Conservation (phyloP, 2,797 vertebrate species). For the Micrastur ruficollis region DNA sequence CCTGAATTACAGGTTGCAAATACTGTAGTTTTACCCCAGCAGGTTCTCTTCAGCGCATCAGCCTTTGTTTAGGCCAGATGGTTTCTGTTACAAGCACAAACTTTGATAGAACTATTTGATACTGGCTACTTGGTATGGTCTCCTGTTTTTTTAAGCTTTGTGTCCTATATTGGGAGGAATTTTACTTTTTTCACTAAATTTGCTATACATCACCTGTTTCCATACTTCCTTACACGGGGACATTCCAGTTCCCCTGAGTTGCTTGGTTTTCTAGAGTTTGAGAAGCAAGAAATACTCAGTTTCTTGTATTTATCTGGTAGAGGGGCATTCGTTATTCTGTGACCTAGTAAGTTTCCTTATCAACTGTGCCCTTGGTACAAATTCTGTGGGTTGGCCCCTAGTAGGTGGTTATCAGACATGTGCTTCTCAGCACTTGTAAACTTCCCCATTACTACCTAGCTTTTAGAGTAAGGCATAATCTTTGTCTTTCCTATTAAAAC, state of each 20-base stretch:
- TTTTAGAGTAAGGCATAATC: not conserved
- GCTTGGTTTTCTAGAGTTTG: not conserved
- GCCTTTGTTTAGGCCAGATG: not conserved
- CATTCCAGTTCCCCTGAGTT: not conserved
- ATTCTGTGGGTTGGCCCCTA: not conserved
- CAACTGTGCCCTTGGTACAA: not conserved
- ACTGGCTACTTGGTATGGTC: not conserved
- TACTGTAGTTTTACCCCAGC: not conserved
- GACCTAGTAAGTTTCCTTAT: not conserved
- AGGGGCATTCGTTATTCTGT: not conserved
- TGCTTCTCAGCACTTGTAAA: not conserved
- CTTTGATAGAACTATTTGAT: not conserved
- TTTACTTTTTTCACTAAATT: not conserved
- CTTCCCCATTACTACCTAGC: not conserved
- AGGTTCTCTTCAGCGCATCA: not conserved
- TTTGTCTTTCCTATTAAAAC: not conserved
- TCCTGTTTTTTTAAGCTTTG: not conserved
- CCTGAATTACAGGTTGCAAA: not conserved
- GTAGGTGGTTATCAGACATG: not conserved
- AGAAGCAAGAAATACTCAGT: not conserved
- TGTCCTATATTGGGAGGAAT: not conserved
- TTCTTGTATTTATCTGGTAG: not conserved
- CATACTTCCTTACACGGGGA: not conserved
- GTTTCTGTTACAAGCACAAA: not conserved
- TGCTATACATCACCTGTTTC: not conserved